Evolutionary conservation across 2,888 invertebrate species (phyloP), one percentile per base, ranked within the genome.

Genomic region (Antheraea yamamai): DNA sequence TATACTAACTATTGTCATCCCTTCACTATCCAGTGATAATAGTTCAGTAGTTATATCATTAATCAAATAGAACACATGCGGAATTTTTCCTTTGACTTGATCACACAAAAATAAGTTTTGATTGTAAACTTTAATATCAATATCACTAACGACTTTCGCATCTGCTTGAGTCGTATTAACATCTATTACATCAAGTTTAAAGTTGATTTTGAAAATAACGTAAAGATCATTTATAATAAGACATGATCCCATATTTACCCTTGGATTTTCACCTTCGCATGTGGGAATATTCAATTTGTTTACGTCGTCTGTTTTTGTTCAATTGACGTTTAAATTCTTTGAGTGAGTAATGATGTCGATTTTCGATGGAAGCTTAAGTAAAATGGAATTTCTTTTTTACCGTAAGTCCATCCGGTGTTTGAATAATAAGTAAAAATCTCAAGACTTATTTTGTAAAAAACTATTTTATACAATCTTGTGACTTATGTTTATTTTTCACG

Each of bases 221-320:
- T 64, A 66, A 79, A 79, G 79, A 90, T 93, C 91, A 93, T 94
- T 93, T 89, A 89, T 93, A 87, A 92, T 86, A 80, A 82, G 77
- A 80, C 82, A 83, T 87, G 89, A 91, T 91, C 90, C 90, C 80
- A 82, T 94, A 90, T 94, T 95, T 94, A 88, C 90, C 88, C 89
- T 91, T 87, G 90, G 91, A 94, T 95, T 94, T 94, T 94, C 95
- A 93, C 95, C 92, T 94, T 90, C 89, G 86, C 85, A 89, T 94
- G 94, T 93, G 94, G 94, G 94, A 92, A 93, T 92, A 91, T 90
- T 88, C 91, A 94, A 95, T 95, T 95, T 93, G 94, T 94, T 92
- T 91, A 85, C 85, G 88, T 89, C 91, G 85, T 85, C 89, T 95
- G 94, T 95, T 94, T 94, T 94, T 94, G 92, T 94, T 88, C 90